phyloP scores from a whole-genome alignment of 53 echinoderm and acorn worm species.

The Paracentrotus lividus region DNA sequence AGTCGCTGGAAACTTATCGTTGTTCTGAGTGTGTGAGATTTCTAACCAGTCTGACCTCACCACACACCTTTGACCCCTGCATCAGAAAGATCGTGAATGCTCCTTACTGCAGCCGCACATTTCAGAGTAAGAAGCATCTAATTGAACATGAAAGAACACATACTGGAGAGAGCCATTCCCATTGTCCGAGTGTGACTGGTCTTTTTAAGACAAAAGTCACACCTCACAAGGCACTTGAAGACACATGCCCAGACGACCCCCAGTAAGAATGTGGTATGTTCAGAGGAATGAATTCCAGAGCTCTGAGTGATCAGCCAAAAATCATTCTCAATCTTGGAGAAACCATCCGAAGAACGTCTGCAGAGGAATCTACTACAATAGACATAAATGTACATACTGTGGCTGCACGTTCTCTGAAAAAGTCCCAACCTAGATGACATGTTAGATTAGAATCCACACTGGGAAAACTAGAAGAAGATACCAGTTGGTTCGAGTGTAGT shows the following conservation, averaged over 20 bases:
- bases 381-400: neutral
- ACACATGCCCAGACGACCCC: too few species aligned
- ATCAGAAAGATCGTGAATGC: neutral
- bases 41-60: neutral
- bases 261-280: too few species aligned
- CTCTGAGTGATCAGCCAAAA: too few species aligned
- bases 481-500: neutral
- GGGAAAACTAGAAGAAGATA: neutral
- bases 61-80: neutral
- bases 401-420: neutral
- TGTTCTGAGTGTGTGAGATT: neutral
- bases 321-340: too few species aligned
- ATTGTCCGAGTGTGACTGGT: neutral
- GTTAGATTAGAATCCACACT: neutral
- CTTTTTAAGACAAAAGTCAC: constrained; percentile 6
- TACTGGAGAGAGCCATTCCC: neutral
- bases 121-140: neutral
- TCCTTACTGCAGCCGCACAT: neutral
- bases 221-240: neutral
- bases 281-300: too few species aligned
- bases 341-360: too few species aligned
- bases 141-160: neutral
- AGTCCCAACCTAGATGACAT: neutral
- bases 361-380: neutral
- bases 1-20: neutral